phyloP scores from a whole-genome alignment of 2,797 vertebrate genomes.

The Echiichthys vipera region DNA sequence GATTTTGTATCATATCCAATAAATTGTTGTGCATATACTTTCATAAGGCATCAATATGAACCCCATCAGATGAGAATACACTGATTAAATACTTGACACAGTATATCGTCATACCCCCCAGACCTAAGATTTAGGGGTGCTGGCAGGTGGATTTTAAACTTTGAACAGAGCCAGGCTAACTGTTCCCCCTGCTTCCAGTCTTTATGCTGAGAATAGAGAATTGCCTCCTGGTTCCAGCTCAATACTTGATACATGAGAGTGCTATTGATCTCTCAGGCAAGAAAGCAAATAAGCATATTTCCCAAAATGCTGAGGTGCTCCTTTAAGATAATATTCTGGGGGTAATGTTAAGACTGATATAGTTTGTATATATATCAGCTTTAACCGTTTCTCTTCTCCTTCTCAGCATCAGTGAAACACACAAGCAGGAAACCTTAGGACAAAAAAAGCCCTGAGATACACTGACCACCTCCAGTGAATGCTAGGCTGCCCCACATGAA shows the following conservation, averaged over 20 bases:
- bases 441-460: slow-evolving; percentile 15
- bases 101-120: too few species aligned
- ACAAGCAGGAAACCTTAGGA: background rate
- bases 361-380: background rate
- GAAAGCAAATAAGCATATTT: background rate
- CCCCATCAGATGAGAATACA: too few species aligned
- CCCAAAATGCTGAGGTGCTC: background rate
- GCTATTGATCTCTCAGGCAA: background rate
- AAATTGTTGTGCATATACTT: too few species aligned
- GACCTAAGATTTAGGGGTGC: background rate
- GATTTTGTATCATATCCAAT: too few species aligned
- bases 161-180: background rate
- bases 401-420: background rate
- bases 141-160: background rate
- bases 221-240: background rate
- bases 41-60: too few species aligned
- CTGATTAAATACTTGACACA: too few species aligned
- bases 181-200: background rate
- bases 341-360: background rate
- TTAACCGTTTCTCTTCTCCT: background rate
- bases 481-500: slow-evolving; percentile 6
- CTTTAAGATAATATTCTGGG: background rate
- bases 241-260: background rate
- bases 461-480: slow-evolving; percentile 2
- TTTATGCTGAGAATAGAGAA: background rate